Evolutionary conservation across 2,797 vertebrate species (phyloP).

Genomic region (Caiman crocodilus): DNA sequence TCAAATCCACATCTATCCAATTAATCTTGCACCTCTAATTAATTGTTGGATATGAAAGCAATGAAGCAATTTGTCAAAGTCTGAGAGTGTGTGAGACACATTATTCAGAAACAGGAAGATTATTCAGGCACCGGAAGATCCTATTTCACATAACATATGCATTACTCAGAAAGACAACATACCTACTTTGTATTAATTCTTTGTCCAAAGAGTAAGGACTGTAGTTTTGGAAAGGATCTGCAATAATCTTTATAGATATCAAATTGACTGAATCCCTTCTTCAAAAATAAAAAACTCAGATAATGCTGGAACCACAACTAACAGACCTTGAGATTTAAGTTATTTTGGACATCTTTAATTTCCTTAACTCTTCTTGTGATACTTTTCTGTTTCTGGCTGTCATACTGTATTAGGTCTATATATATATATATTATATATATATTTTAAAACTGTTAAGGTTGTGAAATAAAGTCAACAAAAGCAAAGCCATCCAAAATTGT

Average conservation of each 20-base stretch:
- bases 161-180: background rate
- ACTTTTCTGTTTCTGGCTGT: conserved; percentile 59
- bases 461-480: conserved; percentile 63
- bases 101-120: conserved; percentile 3
- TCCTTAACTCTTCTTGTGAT: conserved; percentile 59
- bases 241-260: conserved; percentile 25
- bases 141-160: background rate
- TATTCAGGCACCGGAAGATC: background rate
- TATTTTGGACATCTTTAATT: conserved; percentile 56
- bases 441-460: conserved; percentile 66
- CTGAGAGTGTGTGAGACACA: accelerated
- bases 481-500: conserved; percentile 39
- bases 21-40: background rate
- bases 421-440: background rate
- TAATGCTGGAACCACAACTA: background rate
- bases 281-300: background rate
- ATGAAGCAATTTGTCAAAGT: background rate
- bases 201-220: conserved; percentile 9
- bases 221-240: background rate
- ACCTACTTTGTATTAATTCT: background rate
- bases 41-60: background rate
- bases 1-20: background rate
- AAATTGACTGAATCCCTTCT: background rate
- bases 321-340: conserved; percentile 36
- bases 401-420: background rate